These are phyloP conservation scores for Drosophila fungiperda DNA, from an alignment of 2,888 invertebrate genomes.

Conservation along the genomic window DNA sequence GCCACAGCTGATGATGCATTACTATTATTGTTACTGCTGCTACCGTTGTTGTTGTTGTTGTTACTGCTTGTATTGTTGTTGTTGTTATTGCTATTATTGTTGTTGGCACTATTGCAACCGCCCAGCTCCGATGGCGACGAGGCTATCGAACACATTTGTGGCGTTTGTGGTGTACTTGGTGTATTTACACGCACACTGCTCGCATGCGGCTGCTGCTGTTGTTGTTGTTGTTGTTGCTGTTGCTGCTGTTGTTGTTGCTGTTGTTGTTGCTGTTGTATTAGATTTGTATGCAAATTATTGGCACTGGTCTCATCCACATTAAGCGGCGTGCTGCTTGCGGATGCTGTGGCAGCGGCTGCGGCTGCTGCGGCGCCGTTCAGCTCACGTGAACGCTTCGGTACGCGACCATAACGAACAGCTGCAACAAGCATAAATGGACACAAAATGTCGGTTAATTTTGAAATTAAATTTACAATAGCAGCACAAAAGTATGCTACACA, in stretches of 20 bases:
- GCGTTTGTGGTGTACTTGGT: slow-evolving; percentile 86
- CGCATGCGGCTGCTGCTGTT: slow-evolving; percentile 72
- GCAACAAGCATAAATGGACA: slow-evolving; percentile 73
- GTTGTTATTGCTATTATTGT: slow-evolving; percentile 66
- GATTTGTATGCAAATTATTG: slow-evolving; percentile 65
- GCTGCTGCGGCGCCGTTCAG: slow-evolving; percentile 86
- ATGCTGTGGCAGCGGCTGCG: slow-evolving; percentile 47
- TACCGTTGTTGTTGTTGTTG: slow-evolving; percentile 65
- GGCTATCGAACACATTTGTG: slow-evolving; percentile 86
- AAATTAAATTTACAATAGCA: neutral
- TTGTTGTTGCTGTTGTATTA: slow-evolving; percentile 58
- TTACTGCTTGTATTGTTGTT: slow-evolving; percentile 24
- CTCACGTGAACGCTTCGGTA: slow-evolving; percentile 96
- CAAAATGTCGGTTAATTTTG: slow-evolving; percentile 1
- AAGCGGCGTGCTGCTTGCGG: slow-evolving; percentile 56
- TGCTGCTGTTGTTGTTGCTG: slow-evolving; percentile 39
- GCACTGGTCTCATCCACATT: slow-evolving; percentile 72
- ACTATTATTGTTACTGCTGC: slow-evolving; percentile 64
- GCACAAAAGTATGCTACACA: slow-evolving; percentile 28
- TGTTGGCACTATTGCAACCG: slow-evolving; percentile 83
- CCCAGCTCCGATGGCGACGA: slow-evolving; percentile 84
- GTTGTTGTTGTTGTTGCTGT: slow-evolving; percentile 58
- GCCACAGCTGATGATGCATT: slow-evolving; percentile 73
- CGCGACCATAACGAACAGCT: slow-evolving; percentile 98
- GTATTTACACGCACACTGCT: slow-evolving; percentile 84